Base-by-base conservation (phyloP, 2,888 invertebrate species). In the Ormyrus pomaceus region DNA sequence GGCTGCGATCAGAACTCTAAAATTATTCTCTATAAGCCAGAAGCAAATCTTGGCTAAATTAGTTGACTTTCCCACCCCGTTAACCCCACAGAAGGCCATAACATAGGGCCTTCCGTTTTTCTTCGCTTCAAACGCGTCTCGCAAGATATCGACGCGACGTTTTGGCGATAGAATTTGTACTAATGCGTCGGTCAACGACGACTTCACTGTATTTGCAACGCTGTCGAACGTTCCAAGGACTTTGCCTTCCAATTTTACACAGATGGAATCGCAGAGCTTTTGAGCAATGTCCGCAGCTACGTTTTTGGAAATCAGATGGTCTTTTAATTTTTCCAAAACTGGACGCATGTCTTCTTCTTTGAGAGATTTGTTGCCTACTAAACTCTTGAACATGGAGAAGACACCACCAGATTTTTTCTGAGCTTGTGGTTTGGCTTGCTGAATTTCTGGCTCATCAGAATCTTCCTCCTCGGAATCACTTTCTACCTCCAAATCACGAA, bases 1-100 rank as follows among this genome's bases (percentile, higher is more conserved):
- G 34, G 99, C 99, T 7, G 99, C 99, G 83, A 99, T 99, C 87
- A 99, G 92, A 55, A 99, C 99, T 55, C 96, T 95, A 90, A 98
- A 94, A 86, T 97, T 96, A 91, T 99, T 99, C 92, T 99, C 99
- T 83, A 99, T 97, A 86, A 99, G 92, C 99, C 99, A 99, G 92
- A 99, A 99, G 87, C 98, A 98, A 85, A 99, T 98, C 94, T 99
- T 99, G 0, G 99, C 99, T 73, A 99, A 92, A 92, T 99, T 99
- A 2, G 99, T 99, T 0, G 98, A 99, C 88, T 99, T 99, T 73
- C 99, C 99, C 0, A 99, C 99, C 13, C 99, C 99, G 91, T 99
- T 99, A 1, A 97, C 99, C 80, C 99, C 99, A 91, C 99, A 99
- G 89, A 99, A 99, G 0, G 97, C 94, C 93, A 99, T 96, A 8